Percentiles rank a stretch among this genome's conserved stretches.
Conservation (phyloP, 2,113 vertebrate species). For the Myodes glareolus region DNA sequence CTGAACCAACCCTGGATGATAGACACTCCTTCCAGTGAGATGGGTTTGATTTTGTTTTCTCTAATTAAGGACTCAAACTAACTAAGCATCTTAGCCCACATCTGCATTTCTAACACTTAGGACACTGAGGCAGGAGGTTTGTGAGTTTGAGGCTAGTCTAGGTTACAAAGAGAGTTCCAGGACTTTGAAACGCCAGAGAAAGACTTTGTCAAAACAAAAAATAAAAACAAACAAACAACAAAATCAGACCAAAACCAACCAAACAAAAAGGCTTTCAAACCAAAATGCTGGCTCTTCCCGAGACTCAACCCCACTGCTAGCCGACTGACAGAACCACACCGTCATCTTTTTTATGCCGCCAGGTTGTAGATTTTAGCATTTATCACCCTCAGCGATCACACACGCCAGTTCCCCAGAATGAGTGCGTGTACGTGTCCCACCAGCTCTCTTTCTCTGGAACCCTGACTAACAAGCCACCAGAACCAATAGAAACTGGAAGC, state of each 20-base stretch:
- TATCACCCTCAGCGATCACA: not conserved
- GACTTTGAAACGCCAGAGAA: not conserved
- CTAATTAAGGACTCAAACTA: not conserved
- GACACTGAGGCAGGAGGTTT: not conserved
- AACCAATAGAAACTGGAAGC: not conserved
- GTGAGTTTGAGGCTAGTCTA: not conserved
- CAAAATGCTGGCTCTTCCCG: not conserved
- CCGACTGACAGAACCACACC: too few relatives aligned
- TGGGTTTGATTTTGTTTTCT: not conserved
- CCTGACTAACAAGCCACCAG: not conserved
- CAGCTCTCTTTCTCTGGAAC: not conserved
- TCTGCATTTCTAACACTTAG: not conserved
- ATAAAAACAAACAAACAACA: not conserved
- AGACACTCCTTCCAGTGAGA: not conserved
- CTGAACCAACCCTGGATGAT: not conserved
- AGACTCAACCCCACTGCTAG: not conserved
- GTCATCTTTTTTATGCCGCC: not conserved
- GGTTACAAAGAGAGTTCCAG: not conserved
- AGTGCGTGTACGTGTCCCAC: fast-evolving
- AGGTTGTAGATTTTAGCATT: not conserved
- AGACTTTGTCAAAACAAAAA: not conserved
- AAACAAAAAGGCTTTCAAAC: not conserved
- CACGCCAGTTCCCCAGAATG: not conserved
- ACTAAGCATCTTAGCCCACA: too few relatives aligned
- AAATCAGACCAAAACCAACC: not conserved